Percentiles rank a stretch among this genome's conserved stretches.
phyloP scores from a whole-genome alignment of 1,140 invertebrate genomes.

The Musca vetustissima region DNA sequence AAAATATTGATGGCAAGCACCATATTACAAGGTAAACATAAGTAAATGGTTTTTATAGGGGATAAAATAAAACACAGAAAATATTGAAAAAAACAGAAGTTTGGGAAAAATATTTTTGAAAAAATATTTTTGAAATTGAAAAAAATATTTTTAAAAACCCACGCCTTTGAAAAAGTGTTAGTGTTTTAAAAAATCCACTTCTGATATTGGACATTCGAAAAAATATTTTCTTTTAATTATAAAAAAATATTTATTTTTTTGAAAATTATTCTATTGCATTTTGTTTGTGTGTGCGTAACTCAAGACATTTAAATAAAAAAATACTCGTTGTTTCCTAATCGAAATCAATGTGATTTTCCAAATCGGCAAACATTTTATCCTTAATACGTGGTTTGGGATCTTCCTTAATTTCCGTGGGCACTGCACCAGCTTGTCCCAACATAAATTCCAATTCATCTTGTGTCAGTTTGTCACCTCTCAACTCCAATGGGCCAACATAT shows the following conservation, averaged over 20 bases:
- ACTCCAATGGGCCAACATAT: conserved; percentile 78
- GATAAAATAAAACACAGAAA: too few relatives aligned
- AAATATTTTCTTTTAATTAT: conserved; percentile 36
- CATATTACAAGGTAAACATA: too few relatives aligned
- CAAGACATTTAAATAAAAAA: conserved; percentile 21
- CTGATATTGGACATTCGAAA: too few relatives aligned
- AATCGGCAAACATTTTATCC: conserved; percentile 48
- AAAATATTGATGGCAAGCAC: too few relatives aligned
- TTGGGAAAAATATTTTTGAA: too few relatives aligned
- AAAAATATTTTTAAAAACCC: too few relatives aligned
- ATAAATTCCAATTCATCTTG: conserved; percentile 87
- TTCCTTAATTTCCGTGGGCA: conserved; percentile 79
- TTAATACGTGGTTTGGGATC: conserved; percentile 71
- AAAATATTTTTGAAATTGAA: too few relatives aligned
- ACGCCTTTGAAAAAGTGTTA: too few relatives aligned
- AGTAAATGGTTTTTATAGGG: too few relatives aligned
- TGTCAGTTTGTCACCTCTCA: conserved; percentile 82
- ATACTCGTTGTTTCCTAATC: conserved; percentile 27
- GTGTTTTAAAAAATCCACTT: too few relatives aligned
- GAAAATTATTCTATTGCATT: background rate
- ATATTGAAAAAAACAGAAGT: too few relatives aligned
- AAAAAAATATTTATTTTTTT: too few relatives aligned
- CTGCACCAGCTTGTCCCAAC: conserved; percentile 77
- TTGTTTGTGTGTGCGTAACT: background rate
- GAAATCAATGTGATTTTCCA: conserved; percentile 48